Evolutionary conservation across 1,140 invertebrate species (phyloP).

Genomic region (Brachystomella parvula): DNA sequence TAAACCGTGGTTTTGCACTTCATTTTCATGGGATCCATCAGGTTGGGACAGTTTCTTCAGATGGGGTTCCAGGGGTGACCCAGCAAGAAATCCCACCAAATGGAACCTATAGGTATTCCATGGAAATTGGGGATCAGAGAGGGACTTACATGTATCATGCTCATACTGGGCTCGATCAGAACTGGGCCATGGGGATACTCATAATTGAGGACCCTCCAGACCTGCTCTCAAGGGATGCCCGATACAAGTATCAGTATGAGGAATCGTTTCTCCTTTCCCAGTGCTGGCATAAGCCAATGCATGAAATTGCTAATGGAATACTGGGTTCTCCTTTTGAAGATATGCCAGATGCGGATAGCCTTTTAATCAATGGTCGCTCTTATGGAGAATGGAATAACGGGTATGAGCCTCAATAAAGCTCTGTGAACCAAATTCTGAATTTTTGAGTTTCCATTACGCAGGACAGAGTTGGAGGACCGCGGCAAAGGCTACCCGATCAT

Average conservation of each 20-base stretch:
- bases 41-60: conserved; percentile 7
- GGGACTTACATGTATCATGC: conserved; percentile 32
- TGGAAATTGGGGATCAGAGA: conserved; percentile 9
- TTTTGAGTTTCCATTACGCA: too few species aligned
- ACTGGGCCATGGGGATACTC: conserved; percentile 20
- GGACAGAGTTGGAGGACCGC: neutral
- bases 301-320: conserved; percentile 8
- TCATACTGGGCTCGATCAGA: conserved; percentile 21
- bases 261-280: conserved; percentile 12
- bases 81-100: conserved; percentile 20
- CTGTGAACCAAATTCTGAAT: too few species aligned
- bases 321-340: neutral
- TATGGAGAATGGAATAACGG: conserved; percentile 19
- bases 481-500: conserved; percentile 22
- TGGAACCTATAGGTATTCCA: conserved; percentile 18
- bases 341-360: conserved; percentile 16
- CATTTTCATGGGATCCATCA: conserved; percentile 21
- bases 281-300: conserved; percentile 18
- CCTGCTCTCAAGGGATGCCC: neutral
- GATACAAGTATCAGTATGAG: conserved; percentile 20
- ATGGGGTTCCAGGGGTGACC: conserved; percentile 20
- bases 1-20: neutral
- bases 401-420: neutral
- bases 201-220: conserved; percentile 21
- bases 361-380: conserved; percentile 23